Evolutionary conservation across 2,113 vertebrate genomes (phyloP), one percentile per base, ranked within the genome.

Genomic region (Pedionomus torquatus): DNA sequence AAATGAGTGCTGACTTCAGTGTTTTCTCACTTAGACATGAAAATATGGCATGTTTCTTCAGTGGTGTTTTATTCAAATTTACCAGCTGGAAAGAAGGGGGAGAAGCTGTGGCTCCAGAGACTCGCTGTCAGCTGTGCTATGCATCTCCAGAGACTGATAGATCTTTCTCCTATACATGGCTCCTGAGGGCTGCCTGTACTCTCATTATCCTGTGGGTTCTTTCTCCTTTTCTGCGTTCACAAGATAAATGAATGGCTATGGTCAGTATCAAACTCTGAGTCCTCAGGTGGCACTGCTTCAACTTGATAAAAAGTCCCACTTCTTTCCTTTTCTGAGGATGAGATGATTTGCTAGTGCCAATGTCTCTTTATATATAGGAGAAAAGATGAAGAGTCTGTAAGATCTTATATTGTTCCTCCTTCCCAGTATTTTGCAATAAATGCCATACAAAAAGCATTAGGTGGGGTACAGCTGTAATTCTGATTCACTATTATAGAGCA

Each of bases 1-100:
- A 87, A 95, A 96, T 91, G 80, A 87, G 43, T 76, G 87, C 89
- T 87, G 81, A 94, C 43, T 91, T 35, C 33, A 91, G 20, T 78
- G 81, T 75, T 89, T 89, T 89, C 69, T 91, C 70, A 82, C 57
- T 92, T 87, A 92, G 35, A 41, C 46, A 30, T 84, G 74, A 57
- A 92, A 93, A 39, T 94, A 84, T 85, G 89, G 55, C 89, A 55
- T 76, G 14, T 89, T 84, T 92, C 48, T 82, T 91, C 78, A 82
- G 61, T 48, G 46, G 33, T 70, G 64, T 83, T 86, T 89, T 94
- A 89, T 94, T 91, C 69, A 93, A 82, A 78, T 71, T 84, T 91
- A 61, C 74, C 83, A 95, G 51, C 81, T 95, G 89, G 83, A 83
- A 87, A 83, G 80, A 85, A 87, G 24, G 20, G 7, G 26, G 17